These are phyloP conservation scores for Neoarius graeffei DNA, from an alignment of 2,113 vertebrate genomes.

Conservation along the genomic window DNA sequence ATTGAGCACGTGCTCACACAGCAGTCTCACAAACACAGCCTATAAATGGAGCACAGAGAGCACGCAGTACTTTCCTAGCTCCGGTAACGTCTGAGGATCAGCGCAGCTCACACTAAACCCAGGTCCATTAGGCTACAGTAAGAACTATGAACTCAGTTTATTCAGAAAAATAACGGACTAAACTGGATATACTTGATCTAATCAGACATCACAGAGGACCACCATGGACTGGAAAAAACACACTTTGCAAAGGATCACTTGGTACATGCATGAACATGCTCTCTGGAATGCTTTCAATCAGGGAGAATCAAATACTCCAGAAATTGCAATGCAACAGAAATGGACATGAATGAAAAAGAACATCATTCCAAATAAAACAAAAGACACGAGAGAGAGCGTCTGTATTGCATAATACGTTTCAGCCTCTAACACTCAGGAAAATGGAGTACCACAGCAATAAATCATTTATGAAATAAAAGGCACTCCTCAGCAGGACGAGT, in stretches of 20 bases:
- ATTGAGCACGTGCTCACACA: background rate
- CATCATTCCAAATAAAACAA: background rate
- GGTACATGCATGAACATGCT: background rate
- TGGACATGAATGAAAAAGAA: background rate
- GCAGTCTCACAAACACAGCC: background rate
- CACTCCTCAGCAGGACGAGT: slow-evolving; percentile 43
- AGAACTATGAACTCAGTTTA: background rate
- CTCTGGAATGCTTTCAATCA: background rate
- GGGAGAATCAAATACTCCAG: background rate
- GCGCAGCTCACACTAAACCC: background rate
- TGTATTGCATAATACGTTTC: background rate
- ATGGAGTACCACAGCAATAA: slow-evolving; percentile 33
- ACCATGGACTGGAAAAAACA: background rate
- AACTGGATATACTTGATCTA: background rate
- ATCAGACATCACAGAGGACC: background rate
- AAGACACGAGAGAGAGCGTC: background rate
- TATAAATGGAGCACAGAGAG: background rate
- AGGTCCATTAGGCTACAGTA: background rate
- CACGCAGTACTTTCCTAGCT: background rate
- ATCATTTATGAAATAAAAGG: slow-evolving; percentile 59
- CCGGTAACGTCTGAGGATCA: background rate
- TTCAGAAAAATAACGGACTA: background rate
- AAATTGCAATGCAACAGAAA: background rate
- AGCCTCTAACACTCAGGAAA: slow-evolving; percentile 30
- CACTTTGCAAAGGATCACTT: background rate